Base-by-base conservation (phyloP, 2,797 vertebrate genomes). In the Mastacembelus armatus region DNA sequence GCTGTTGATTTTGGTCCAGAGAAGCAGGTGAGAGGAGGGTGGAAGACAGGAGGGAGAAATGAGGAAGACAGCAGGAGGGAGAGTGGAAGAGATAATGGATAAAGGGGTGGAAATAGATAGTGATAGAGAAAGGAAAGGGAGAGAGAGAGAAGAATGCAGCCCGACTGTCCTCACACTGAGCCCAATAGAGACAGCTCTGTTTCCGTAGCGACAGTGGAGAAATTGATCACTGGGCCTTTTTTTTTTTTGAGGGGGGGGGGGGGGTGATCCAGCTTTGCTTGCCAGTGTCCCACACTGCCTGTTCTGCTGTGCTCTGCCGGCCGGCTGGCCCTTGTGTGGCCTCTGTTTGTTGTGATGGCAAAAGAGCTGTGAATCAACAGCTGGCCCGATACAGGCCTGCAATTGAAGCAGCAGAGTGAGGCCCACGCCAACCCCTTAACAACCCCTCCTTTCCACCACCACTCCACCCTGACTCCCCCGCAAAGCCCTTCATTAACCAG, bases 401-500 rank as follows among this genome's bases (percentile, higher is more conserved):
- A 80, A 87, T 77, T 85, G 79, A 88, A 64, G 80, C 71, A 51
- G 74, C 52, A 54, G 82, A 86, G 77, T 64, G 71, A 87, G 69
- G 66, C 66, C 71, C 71, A 45, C 40, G 30, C 35, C 65, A 47
- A 54, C 33, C 33, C 64, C 47, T 19, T 38, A 24, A 27, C 26
- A 4, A 4, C 66, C 70, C 69, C 24, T 22, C 64, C 63, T 10
- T 51, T 14, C 44, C 62, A 4, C 49, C 50, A 14, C 59, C 73
- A 72, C 77, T 85, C 84, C 57, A 15, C 75, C 82, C 71, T 60
- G 44, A 83, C 84, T 77, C 85, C 85, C 87, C 87, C 60, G 60
- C 66, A 51, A 90, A 92, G 85, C 90, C 91, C 91, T 92, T 92
- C 91, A 92, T 94, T 93, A 92, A 90, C 87, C 88, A 92, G 84